Evolutionary conservation across 1,140 invertebrate species (phyloP), one percentile per base, ranked within the genome.

Genomic region (Heliconius hewitsoni): DNA sequence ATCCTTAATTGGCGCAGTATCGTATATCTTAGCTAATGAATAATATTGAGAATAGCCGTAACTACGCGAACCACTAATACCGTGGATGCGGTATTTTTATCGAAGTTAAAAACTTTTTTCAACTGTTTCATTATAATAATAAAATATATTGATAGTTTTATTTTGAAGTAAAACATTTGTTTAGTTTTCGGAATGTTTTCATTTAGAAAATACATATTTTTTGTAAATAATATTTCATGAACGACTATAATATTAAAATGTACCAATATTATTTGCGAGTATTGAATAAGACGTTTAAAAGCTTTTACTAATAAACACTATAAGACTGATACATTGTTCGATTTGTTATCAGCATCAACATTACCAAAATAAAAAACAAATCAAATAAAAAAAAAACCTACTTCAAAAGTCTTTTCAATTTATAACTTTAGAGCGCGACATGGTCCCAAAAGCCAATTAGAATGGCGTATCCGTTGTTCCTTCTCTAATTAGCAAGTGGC

Each of bases 361-460:
- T 66, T 23, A 75, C 18, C 13, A 74, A 37, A 39, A 19, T 72
- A 2, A n/a, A 57, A 60, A 50, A 34, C 16, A 30, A 76, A 71
- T 71, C 60, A 80, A 74, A 72, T 72, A 71, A 50, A 76, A 71
- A n/a, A 37, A 8, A 37, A 60, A 75, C 50, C 74, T 55, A 72
- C 71, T 77, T 77, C 27, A 77, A 76, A 80, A 74, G 80, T 81
- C 73, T 78, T 80, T 70, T 77, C 71, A 80, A 80, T 76, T 73
- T 77, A 77, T 75, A 77, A 80, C 42, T 80, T 77, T 57, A 57
- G 57, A 50, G 71, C 74, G 71, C 74, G 71, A 80, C 79, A 73
- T 88, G 90, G 85, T 91, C 91, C 91, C 90, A 91, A 92, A 94
- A 93, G 93, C 91, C 91, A 94, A 94, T 94, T 94, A 94, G 90